A percentile compares a stretch with the other conserved stretches of the same genome.
phyloP scores from a whole-genome alignment of 2,888 invertebrate species.

The Alloscopus bannaensis region DNA sequence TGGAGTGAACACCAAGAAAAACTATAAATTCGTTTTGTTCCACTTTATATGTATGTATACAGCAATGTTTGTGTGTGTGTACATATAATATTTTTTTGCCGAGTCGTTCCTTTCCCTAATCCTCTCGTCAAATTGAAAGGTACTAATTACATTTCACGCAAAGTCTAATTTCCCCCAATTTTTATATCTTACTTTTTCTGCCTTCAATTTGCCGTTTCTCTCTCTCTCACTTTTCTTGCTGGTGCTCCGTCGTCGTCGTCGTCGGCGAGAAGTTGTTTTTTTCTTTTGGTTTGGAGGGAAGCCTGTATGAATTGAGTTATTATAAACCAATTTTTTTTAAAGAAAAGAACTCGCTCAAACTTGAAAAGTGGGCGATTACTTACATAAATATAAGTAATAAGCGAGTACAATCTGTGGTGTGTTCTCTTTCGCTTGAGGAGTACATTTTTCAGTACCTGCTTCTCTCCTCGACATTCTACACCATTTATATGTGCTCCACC shows the following conservation, averaged over 20 bases:
- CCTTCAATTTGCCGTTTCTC: constrained; percentile 8
- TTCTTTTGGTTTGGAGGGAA: constrained; percentile 31
- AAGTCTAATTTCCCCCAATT: constrained; percentile 72
- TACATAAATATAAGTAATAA: constrained; percentile 58
- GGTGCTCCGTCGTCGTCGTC: constrained; percentile 23
- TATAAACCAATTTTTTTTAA: constrained; percentile 72
- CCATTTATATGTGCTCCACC: constrained; percentile 37
- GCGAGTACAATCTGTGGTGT: constrained; percentile 35
- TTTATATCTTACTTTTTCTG: constrained; percentile 49
- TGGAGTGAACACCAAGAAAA: too few species aligned
- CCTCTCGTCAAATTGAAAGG: constrained; percentile 74
- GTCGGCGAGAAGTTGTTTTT: constrained; percentile 15
- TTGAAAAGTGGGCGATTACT: constrained; percentile 61
- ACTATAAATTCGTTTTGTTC: too few species aligned
- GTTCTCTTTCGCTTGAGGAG: too few species aligned
- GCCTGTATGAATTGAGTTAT: constrained; percentile 73
- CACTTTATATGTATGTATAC: too few species aligned
- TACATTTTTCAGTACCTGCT: too few species aligned
- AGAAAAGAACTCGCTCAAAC: constrained; percentile 67
- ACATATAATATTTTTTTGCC: constrained; percentile 39
- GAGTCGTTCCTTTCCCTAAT: constrained; percentile 63
- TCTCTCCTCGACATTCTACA: too few species aligned
- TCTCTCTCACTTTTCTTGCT: background rate
- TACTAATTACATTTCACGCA: constrained; percentile 74
- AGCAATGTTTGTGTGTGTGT: too few species aligned